Conservation (phyloP, 2,888 invertebrate species). For the Temnothorax ravouxi region DNA sequence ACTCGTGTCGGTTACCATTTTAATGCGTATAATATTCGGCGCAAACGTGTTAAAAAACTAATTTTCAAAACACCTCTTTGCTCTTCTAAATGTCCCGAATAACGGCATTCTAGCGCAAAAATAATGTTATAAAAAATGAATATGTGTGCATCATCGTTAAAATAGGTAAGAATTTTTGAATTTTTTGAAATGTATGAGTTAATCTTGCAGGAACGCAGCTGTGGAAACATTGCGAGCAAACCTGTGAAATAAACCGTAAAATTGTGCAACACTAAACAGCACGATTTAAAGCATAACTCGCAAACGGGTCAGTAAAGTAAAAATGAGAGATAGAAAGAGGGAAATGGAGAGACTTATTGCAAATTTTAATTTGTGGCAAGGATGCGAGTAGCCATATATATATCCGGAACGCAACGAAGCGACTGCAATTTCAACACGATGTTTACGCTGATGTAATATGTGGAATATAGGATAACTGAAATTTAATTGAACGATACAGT, state of each 20-base stretch:
- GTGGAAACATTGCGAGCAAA: not conserved
- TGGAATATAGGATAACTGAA: constrained; percentile 43
- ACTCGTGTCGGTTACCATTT: not conserved
- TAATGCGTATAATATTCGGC: not conserved
- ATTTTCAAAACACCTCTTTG: not conserved
- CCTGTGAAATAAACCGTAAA: constrained; percentile 40
- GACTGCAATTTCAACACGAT: constrained; percentile 34
- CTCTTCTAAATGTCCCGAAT: not conserved
- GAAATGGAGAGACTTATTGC: constrained; percentile 40
- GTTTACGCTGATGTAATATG: constrained; percentile 20
- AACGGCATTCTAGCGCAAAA: not conserved
- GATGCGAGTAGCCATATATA: constrained; percentile 19
- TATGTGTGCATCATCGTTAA: not conserved
- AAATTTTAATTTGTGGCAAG: constrained; percentile 48
- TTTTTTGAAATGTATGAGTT: constrained; percentile 40
- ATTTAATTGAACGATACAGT: constrained; percentile 30
- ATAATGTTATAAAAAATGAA: not conserved
- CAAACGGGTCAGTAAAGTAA: not conserved
- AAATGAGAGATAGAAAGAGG: not conserved
- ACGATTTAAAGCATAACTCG: constrained; percentile 44
- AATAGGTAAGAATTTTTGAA: constrained; percentile 9
- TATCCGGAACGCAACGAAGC: constrained; percentile 20
- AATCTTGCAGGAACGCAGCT: constrained; percentile 32
- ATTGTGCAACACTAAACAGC: constrained; percentile 46
- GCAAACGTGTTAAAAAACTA: not conserved